These are phyloP conservation scores for Dorcus parallelipipedus DNA, from an alignment of 2,888 invertebrate species.

Conservation along the genomic window DNA sequence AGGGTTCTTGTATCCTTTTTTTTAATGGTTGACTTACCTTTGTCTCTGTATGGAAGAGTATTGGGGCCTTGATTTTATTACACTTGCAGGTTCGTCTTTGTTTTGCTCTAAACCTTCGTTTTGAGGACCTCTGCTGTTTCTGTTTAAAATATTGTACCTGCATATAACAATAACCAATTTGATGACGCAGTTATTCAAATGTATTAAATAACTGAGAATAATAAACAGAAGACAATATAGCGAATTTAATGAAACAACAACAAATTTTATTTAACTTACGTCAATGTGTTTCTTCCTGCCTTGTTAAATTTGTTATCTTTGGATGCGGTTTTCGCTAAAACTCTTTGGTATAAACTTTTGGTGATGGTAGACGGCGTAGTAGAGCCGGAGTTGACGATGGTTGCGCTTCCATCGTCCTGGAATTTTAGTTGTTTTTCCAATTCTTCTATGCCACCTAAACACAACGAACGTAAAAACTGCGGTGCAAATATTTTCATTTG, in stretches of 20 bases:
- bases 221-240: neutral
- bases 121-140: slow-evolving; percentile 60
- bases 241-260: neutral
- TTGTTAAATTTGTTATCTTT: slow-evolving; percentile 5
- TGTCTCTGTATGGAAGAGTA: slow-evolving; percentile 44
- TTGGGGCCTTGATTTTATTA: slow-evolving; percentile 44
- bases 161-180: neutral
- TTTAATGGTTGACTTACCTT: slow-evolving; percentile 26
- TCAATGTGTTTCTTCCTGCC: neutral
- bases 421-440: slow-evolving; percentile 71
- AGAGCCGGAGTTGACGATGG: slow-evolving; percentile 47
- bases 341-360: slow-evolving; percentile 73
- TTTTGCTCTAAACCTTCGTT: slow-evolving; percentile 50
- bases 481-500: neutral
- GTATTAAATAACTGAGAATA: neutral
- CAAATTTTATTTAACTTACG: neutral
- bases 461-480: neutral
- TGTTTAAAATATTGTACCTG: slow-evolving; percentile 47
- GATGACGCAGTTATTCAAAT: neutral
- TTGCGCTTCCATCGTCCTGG: slow-evolving; percentile 54
- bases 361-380: slow-evolving; percentile 68
- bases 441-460: slow-evolving; percentile 77
- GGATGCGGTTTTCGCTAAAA: slow-evolving; percentile 50
- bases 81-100: neutral
- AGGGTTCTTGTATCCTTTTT: neutral